Conservation (phyloP, 2,797 vertebrate species). For the Caiman crocodilus region DNA sequence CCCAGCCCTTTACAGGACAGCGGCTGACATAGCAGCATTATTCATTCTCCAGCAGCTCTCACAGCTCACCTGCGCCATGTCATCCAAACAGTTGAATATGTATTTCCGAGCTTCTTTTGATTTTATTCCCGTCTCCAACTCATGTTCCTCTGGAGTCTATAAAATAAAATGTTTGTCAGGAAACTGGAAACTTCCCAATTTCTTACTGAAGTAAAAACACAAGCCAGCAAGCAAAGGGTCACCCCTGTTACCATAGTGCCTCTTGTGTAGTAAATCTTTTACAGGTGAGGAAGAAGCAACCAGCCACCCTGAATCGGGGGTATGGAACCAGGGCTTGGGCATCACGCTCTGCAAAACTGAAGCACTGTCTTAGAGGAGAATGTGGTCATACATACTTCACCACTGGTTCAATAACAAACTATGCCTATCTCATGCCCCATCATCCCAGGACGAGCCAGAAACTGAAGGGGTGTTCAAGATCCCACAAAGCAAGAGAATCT, state of each 20-base stretch:
- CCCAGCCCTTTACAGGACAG: neutral
- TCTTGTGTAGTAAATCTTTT: neutral
- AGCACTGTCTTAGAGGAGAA: neutral
- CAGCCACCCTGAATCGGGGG: neutral
- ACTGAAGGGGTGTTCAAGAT: neutral
- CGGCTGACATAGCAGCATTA: neutral
- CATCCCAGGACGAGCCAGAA: neutral
- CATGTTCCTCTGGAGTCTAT: constrained; percentile 94
- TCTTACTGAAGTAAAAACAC: constrained; percentile 12
- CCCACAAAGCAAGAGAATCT: neutral
- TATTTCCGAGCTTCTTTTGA: constrained; percentile 99
- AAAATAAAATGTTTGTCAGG: constrained; percentile 49
- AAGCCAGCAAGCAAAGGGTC: constrained; percentile 27
- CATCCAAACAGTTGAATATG: constrained; percentile 98
- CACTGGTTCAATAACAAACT: neutral
- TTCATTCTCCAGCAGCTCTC: neutral
- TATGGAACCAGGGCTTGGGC: neutral
- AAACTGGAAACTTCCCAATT: constrained; percentile 17
- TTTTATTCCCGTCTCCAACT: constrained; percentile 96
- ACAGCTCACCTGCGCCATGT: constrained; percentile 95
- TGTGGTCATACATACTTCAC: neutral
- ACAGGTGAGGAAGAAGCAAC: neutral
- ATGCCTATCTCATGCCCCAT: neutral
- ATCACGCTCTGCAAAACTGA: neutral
- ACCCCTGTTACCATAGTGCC: neutral